These are phyloP conservation scores for Cheilosia vulpina DNA, from an alignment of 2,888 invertebrate species.

Conservation along the genomic window DNA sequence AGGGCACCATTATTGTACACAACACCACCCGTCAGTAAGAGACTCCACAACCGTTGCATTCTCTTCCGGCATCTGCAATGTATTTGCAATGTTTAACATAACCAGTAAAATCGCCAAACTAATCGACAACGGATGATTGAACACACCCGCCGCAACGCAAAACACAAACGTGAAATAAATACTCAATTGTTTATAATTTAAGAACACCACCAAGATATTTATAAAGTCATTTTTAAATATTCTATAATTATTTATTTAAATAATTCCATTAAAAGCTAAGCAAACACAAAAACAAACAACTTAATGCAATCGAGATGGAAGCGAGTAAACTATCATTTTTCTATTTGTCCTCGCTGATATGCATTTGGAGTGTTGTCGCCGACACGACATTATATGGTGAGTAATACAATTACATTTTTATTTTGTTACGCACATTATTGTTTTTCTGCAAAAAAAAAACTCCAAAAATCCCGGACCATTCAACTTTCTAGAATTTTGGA, in stretches of 20 bases:
- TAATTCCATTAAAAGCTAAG: conserved; percentile 51
- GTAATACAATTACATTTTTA: conserved; percentile 22
- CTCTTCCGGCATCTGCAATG: conserved; percentile 71
- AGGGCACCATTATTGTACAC: conserved; percentile 5
- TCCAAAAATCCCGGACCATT: conserved; percentile 28
- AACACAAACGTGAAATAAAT: conserved; percentile 35
- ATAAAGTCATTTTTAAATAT: conserved; percentile 22
- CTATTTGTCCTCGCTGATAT: conserved; percentile 77
- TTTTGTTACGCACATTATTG: neutral
- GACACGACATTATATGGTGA: conserved; percentile 73
- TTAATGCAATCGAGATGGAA: conserved; percentile 77
- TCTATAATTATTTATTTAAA: conserved; percentile 49
- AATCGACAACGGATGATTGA: conserved; percentile 79
- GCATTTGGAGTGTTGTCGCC: conserved; percentile 76
- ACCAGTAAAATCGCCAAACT: conserved; percentile 78
- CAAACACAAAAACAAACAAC: conserved; percentile 16
- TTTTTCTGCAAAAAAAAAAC: neutral
- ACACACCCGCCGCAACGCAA: conserved; percentile 7
- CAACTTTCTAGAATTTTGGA: conserved; percentile 35
- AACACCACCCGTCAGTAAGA: neutral
- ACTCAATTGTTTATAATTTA: conserved; percentile 59
- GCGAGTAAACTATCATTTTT: conserved; percentile 74
- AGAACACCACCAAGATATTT: conserved; percentile 4
- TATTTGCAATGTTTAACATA: conserved; percentile 79
- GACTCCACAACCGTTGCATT: conserved; percentile 27